Base-by-base conservation (phyloP, 2,888 invertebrate species). In the Ennomos fuscantarius region DNA sequence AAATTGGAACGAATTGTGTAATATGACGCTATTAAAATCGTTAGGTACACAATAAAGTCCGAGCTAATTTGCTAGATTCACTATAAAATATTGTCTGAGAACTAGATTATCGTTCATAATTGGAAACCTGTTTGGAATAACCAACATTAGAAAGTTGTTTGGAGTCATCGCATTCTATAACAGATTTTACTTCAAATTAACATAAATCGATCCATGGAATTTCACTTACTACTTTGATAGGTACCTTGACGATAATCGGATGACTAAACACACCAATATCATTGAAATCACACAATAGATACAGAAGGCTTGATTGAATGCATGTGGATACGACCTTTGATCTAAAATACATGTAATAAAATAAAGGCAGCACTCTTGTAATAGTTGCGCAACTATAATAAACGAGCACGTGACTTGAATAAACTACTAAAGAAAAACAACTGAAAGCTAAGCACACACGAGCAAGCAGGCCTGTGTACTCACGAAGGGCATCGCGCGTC, bases 401-500 rank as follows among this genome's bases (percentile, higher is more conserved):
- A 24, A 24, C 24, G 24, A 24, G 15, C n/a, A 49, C 62, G 62
- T 62, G 73, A 84, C 77, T 78, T 77, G 79, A 69, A 68, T 66
- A 79, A 78, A 53, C 44, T 44, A 80, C 66, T 73, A 63, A 60
- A 60, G 60, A 55, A 53, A 56, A 53, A 51, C 41, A 60, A 64
- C 66, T 68, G 64, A 70, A 80, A 69, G 72, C 66, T 51, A 77
- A 78, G 80, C 74, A 80, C 82, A 82, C 82, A 81, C 82, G 76
- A 74, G 76, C 80, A 75, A 70, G 67, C 71, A 72, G 78, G 76
- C 78, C 72, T 70, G 81, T 74, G 82, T 91, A 91, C 91, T 92
- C 91, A 92, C 91, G 89, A 87, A 84, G 74, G 89, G 78, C 91
- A 92, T 92, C 74, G 81, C 78, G 79, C 71, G 70, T 78, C 74